Conservation (phyloP, 2,797 vertebrate genomes). For the Parauchenoglanis punctatus region DNA sequence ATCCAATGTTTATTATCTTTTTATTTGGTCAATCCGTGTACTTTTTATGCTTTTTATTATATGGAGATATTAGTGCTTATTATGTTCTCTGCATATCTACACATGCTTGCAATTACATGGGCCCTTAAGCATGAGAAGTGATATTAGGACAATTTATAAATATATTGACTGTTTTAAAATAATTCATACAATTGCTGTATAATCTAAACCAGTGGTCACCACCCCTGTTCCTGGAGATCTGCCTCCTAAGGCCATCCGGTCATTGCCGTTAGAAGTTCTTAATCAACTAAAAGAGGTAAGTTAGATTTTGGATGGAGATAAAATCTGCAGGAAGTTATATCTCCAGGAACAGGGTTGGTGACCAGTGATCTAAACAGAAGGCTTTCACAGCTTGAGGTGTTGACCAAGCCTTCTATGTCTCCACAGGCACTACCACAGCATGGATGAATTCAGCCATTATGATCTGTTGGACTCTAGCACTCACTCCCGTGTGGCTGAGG, state of each 20-base stretch:
- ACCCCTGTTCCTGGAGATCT: too few relatives aligned
- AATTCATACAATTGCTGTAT: too few relatives aligned
- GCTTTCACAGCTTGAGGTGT: not conserved
- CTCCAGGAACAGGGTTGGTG: too few relatives aligned
- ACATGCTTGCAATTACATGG: not conserved
- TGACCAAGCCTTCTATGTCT: not conserved
- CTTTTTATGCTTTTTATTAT: not conserved
- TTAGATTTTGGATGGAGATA: too few relatives aligned
- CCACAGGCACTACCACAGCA: constrained; percentile 94
- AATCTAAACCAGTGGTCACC: too few relatives aligned
- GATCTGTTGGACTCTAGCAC: constrained; percentile 88
- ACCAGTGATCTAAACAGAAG: too few relatives aligned
- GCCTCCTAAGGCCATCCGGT: too few relatives aligned
- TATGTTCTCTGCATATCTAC: not conserved
- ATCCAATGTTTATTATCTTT: not conserved
- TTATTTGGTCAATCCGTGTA: not conserved
- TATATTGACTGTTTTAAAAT: too few relatives aligned
- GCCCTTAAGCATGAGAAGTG: not conserved
- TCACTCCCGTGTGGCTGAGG: constrained; percentile 90
- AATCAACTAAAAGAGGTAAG: too few relatives aligned
- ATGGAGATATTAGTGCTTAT: not conserved
- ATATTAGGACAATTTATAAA: not conserved
- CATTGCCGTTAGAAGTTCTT: too few relatives aligned
- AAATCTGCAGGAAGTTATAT: too few relatives aligned
- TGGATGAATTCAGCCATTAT: constrained; percentile 99